Base-by-base conservation (phyloP, 2,888 invertebrate species). In the Chaetoderma sp. region DNA sequence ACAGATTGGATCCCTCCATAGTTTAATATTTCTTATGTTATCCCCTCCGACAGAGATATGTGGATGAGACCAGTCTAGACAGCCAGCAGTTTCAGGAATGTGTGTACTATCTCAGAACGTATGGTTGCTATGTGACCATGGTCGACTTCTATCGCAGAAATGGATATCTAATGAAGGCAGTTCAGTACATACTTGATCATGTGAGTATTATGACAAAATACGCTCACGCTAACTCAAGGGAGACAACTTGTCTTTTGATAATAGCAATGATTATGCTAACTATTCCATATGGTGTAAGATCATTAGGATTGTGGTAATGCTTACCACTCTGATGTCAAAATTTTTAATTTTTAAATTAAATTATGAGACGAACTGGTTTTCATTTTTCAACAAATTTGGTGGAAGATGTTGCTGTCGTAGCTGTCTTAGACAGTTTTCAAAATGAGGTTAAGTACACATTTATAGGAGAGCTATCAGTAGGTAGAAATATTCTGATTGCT, bases 131-230 rank as follows among this genome's bases (percentile, higher is more conserved):
- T 78, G 88, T 90, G 0, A 91, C 92, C 10, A 90, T 93, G 60
- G 89, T 95, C 59, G 90, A 91, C 65, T 95, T 95, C 82, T 91
- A 92, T 73, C 89, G 94, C 74, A 91, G 91, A 64, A 92, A 94
- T 73, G 90, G 91, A 16, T 91, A 91, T 72, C 87, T 92, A 73
- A 86, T 88, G 5, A 91, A 92, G 58, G 93, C 93, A 8, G 87
- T 94, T 8, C 88, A 89, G 60, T 93, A 93, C 78, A 90, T 92
- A 59, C 87, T 91, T 18, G 90, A 92, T 25, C 92, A 92, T 72
- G 80, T 81, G 65, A 65, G 74, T 70, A 16, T 39, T 23, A 10
- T 4, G 27, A 27, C 10, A 39, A 39, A n/a, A 39, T 39, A 39
- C 10, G 10, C 25, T 3, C 23, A 23, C 2, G 4, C 16, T 49